These are phyloP conservation scores for Andrena haemorrhoa DNA, from an alignment of 2,888 invertebrate genomes.

Conservation along the genomic window DNA sequence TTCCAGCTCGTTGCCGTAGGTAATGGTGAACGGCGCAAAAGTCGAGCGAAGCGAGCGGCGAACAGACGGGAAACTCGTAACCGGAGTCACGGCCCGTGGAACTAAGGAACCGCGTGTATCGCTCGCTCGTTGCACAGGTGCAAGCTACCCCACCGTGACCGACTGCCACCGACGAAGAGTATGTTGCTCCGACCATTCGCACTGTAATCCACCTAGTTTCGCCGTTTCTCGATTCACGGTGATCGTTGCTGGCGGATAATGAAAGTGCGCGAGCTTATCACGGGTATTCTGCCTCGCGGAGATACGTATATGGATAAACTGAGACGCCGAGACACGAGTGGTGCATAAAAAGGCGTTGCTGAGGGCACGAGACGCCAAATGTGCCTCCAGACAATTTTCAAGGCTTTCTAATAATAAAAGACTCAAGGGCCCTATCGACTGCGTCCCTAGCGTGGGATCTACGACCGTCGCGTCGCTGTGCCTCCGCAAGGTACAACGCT, in stretches of 20 bases:
- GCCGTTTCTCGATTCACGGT: background rate
- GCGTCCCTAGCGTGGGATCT: too few relatives aligned
- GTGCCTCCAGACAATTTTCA: too few relatives aligned
- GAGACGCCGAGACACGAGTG: too few relatives aligned
- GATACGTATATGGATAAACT: too few relatives aligned
- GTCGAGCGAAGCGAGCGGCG: background rate
- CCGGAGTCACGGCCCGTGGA: slow-evolving; percentile 42
- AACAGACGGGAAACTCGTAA: slow-evolving; percentile 8
- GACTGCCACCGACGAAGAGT: slow-evolving; percentile 36
- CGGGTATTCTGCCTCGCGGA: too few relatives aligned
- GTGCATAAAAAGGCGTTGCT: too few relatives aligned
- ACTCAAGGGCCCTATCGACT: too few relatives aligned
- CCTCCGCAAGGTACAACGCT: too few relatives aligned
- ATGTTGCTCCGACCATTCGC: background rate
- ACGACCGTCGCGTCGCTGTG: too few relatives aligned
- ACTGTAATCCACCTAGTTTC: background rate
- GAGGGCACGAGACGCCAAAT: too few relatives aligned
- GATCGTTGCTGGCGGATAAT: background rate
- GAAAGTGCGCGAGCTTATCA: too few relatives aligned
- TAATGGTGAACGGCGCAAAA: slow-evolving; percentile 11
- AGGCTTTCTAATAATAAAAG: too few relatives aligned
- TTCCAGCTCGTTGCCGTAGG: slow-evolving; percentile 18
- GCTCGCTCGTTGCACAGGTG: slow-evolving; percentile 76
- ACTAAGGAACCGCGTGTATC: slow-evolving; percentile 40
- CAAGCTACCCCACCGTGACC: slow-evolving; percentile 84